Conservation (phyloP, 2,113 vertebrate genomes). For the Pachycephala philippinensis region DNA sequence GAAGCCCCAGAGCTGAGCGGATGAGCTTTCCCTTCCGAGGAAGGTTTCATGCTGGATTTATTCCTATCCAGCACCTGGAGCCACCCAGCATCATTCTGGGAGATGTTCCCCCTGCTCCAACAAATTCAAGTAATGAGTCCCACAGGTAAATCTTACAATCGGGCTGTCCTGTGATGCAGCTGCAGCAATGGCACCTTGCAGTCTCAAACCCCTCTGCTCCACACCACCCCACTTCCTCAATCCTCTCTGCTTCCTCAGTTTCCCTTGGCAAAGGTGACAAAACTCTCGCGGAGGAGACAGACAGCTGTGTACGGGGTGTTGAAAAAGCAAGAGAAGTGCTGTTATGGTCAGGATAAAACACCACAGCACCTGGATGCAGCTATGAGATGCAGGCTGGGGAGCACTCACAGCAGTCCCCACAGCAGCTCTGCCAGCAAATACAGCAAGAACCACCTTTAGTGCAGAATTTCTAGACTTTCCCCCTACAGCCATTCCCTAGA, state of each 20-base stretch:
- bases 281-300: neutral
- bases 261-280: neutral
- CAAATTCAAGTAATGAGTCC: neutral
- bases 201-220: neutral
- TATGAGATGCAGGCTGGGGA: rapidly evolving
- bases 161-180: rapidly evolving
- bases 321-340: neutral
- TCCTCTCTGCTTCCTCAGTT: neutral
- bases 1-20: rapidly evolving
- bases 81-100: neutral
- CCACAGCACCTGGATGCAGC: neutral
- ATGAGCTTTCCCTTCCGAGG: neutral
- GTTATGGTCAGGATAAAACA: neutral
- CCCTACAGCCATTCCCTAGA: neutral
- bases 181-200: neutral
- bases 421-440: neutral
- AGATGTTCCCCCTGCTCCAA: neutral
- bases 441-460: neutral
- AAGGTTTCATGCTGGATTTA: rapidly evolving
- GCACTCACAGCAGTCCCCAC: rapidly evolving
- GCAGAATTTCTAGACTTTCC: neutral
- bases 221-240: neutral
- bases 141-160: neutral
- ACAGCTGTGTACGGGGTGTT: neutral
- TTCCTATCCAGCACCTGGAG: neutral